phyloP scores from a whole-genome alignment of 2,888 invertebrate species.

The Ennomos erosarius region DNA sequence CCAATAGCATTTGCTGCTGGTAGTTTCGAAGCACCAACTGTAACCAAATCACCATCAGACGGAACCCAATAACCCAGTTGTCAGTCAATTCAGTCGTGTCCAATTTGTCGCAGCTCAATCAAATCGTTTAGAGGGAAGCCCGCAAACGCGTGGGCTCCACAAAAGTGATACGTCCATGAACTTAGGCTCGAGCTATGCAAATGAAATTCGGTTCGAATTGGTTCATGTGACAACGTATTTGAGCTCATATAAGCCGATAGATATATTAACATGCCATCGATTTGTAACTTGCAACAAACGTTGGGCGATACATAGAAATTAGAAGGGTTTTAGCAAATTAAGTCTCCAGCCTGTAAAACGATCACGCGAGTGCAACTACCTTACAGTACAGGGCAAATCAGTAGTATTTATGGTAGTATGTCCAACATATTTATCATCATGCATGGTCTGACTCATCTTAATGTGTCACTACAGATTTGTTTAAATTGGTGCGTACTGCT shows the following conservation, averaged over 20 bases:
- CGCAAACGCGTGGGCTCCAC: slow-evolving; percentile 22
- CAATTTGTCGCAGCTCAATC: slow-evolving; percentile 32
- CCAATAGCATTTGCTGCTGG: too few relatives aligned
- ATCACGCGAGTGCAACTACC: too few relatives aligned
- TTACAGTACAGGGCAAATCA: too few relatives aligned
- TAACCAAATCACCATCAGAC: slow-evolving; percentile 12
- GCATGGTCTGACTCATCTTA: too few relatives aligned
- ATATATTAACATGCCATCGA: background rate
- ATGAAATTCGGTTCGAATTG: slow-evolving; percentile 35
- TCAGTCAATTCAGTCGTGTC: slow-evolving; percentile 13
- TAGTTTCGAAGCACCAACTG: background rate
- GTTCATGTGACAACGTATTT: slow-evolving; percentile 22
- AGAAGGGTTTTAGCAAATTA: too few relatives aligned
- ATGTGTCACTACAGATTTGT: too few relatives aligned
- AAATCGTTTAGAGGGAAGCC: slow-evolving; percentile 26
- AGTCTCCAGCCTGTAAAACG: too few relatives aligned
- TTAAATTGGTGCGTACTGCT: too few relatives aligned
- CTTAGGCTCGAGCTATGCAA: slow-evolving; percentile 27
- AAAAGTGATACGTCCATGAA: slow-evolving; percentile 35
- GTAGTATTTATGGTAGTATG: too few relatives aligned
- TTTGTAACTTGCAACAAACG: background rate
- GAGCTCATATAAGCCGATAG: background rate
- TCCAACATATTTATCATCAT: too few relatives aligned
- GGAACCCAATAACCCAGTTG: slow-evolving; percentile 11
- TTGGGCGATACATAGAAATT: too few relatives aligned